Evolutionary conservation across 1,140 invertebrate genomes (phyloP).

Genomic region (Diabrotica undecimpunctata): DNA sequence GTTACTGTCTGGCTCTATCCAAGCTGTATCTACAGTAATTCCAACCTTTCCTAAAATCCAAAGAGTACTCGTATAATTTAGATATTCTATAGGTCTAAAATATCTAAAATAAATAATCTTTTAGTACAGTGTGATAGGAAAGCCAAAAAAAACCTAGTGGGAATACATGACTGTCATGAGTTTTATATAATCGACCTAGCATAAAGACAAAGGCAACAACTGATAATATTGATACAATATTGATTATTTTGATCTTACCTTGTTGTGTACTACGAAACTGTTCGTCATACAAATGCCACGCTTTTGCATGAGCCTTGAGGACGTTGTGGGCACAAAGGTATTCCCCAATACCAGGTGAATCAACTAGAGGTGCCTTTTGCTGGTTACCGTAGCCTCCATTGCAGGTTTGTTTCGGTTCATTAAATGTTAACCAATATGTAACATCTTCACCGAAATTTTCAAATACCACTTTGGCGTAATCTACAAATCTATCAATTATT

Average conservation of each 20-base stretch:
- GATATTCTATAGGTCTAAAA: no score
- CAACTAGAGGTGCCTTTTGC: slow-evolving; percentile 30
- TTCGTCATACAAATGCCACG: slow-evolving; percentile 37
- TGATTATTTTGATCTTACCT: slow-evolving; percentile 5
- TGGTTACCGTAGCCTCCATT: slow-evolving; percentile 26
- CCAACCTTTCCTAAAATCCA: slow-evolving; percentile 7
- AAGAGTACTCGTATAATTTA: not conserved
- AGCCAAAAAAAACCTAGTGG: no score
- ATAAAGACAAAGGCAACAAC: no score
- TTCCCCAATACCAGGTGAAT: slow-evolving; percentile 34
- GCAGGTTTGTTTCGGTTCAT: slow-evolving; percentile 49
- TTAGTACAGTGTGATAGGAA: no score
- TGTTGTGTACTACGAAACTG: slow-evolving; percentile 31
- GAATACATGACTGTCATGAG: no score
- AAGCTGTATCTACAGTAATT: slow-evolving; percentile 22
- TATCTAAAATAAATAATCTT: no score
- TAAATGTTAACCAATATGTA: slow-evolving; percentile 54
- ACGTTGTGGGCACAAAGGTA: slow-evolving; percentile 37
- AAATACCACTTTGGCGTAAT: slow-evolving; percentile 43
- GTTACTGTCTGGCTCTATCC: slow-evolving; percentile 20
- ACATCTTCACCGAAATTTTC: slow-evolving; percentile 34
- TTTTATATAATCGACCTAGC: no score
- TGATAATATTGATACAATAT: no score
- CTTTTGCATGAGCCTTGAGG: slow-evolving; percentile 36
- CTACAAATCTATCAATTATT: slow-evolving; percentile 43